phyloP scores from a whole-genome alignment of 2,797 vertebrate species.

The Avahi laniger region DNA sequence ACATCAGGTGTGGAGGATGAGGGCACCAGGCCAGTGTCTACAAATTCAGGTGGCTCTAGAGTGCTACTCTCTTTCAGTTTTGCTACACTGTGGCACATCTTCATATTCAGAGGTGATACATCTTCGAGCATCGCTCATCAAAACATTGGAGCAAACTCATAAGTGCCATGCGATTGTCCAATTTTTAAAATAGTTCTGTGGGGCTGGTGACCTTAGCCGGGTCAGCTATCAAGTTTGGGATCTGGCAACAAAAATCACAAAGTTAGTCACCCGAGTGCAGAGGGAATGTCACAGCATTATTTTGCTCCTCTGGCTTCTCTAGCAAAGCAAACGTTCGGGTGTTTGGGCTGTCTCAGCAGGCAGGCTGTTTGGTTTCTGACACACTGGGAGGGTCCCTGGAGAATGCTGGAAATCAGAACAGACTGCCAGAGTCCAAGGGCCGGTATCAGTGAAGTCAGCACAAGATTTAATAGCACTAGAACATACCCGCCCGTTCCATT shows the following conservation, averaged over 20 bases:
- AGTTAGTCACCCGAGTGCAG: not conserved
- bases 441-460: not conserved
- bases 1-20: not conserved
- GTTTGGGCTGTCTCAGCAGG: not conserved
- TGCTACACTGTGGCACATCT: not conserved
- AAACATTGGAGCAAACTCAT: not conserved
- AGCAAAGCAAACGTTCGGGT: not conserved
- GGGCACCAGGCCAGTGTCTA: not conserved
- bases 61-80: not conserved
- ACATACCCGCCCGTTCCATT: not conserved
- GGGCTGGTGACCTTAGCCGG: not conserved
- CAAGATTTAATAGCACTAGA: constrained; percentile 44
- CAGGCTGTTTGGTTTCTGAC: not conserved
- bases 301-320: constrained; percentile 9
- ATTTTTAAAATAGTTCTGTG: not conserved
- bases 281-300: not conserved
- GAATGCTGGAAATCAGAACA: accelerated
- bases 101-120: not conserved
- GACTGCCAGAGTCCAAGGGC: not conserved
- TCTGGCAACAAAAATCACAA: not conserved
- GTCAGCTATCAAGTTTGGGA: not conserved
- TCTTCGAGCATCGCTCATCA: not conserved
- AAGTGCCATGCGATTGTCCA: not conserved
- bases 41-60: not conserved
- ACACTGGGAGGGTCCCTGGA: not conserved